Conservation (phyloP, 2,797 vertebrate genomes). For the Fistularia tabacaria region DNA sequence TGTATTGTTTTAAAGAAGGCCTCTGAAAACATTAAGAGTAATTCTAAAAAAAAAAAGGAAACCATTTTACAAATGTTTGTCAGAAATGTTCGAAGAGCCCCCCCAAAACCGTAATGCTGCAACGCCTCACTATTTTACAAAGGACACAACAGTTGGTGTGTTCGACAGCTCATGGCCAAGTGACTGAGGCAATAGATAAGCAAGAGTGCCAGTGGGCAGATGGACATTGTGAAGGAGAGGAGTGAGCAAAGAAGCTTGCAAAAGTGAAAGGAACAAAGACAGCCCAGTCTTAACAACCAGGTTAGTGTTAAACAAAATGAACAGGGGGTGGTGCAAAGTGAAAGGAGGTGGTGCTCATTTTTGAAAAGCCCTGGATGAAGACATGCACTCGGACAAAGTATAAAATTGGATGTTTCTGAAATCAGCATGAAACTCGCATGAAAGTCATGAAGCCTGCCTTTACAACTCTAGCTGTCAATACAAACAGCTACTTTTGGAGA, state of each 20-base stretch:
- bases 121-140: constrained; percentile 42
- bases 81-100: neutral
- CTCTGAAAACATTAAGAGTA: no score
- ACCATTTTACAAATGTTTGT: no score
- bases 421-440: no score
- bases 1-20: no score
- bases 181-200: constrained; percentile 67
- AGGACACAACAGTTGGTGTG: constrained; percentile 64
- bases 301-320: constrained; percentile 57
- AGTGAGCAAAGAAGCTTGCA: constrained; percentile 50
- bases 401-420: no score
- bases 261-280: constrained; percentile 61
- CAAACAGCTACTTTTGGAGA: no score
- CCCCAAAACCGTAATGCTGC: constrained; percentile 43
- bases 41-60: neutral
- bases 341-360: constrained; percentile 5
- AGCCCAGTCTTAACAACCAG: constrained; percentile 46
- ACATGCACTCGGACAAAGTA: no score
- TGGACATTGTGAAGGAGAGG: constrained; percentile 60
- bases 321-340: constrained; percentile 19
- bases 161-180: constrained; percentile 56
- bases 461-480: no score
- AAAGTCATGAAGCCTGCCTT: no score
- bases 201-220: constrained; percentile 63
- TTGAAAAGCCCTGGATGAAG: no score